Evolutionary conservation across 2,888 invertebrate species (phyloP).

Genomic region (Idaea straminata): DNA sequence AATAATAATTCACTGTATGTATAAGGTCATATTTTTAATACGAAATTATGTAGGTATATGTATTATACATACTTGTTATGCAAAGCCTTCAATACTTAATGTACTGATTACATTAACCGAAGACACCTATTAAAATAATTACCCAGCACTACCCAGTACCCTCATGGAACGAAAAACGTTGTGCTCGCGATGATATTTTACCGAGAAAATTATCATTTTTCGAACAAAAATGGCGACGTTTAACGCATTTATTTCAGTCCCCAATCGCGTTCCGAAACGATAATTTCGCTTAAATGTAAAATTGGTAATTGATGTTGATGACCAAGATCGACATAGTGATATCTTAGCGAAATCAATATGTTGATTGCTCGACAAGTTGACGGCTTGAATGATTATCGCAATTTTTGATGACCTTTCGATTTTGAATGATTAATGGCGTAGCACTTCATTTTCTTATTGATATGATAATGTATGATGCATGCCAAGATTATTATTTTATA

Average conservation of each 20-base stretch:
- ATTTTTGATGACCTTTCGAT: constrained; percentile 38
- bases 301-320: constrained; percentile 60
- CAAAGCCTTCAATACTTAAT: constrained; percentile 26
- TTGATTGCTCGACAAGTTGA: constrained; percentile 1
- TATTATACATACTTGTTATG: constrained; percentile 13
- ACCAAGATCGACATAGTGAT: constrained; percentile 51
- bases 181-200: constrained; percentile 42
- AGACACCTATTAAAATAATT: constrained; percentile 67
- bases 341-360: constrained; percentile 44
- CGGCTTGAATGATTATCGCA: constrained; percentile 10
- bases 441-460: background rate
- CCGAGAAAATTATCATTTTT: constrained; percentile 58
- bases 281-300: constrained; percentile 62
- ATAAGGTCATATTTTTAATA: constrained; percentile 15
- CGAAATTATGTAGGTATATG: constrained; percentile 13
- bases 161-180: constrained; percentile 49
- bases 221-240: constrained; percentile 50
- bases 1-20: background rate
- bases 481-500: background rate
- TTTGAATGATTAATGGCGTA: background rate
- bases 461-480: no score
- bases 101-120: constrained; percentile 44
- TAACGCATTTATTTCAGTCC: constrained; percentile 46
- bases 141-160: constrained; percentile 45
- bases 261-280: constrained; percentile 45